These are phyloP conservation scores for Astreopora myriophthalma DNA, from an alignment of 64 coral and sea anemone species.

Conservation along the genomic window DNA sequence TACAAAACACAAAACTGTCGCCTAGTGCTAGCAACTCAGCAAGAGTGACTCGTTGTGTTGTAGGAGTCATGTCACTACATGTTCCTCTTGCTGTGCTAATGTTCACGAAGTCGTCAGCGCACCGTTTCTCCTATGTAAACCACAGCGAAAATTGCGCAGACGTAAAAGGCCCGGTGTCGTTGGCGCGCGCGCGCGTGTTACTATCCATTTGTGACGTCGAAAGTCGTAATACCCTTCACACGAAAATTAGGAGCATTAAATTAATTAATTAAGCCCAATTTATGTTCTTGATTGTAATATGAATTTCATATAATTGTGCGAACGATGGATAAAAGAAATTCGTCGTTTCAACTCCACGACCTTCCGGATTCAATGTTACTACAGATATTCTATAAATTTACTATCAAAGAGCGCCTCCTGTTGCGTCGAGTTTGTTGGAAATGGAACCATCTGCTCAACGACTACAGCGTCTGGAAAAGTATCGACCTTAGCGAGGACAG, in stretches of 20 bases:
- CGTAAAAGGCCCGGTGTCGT: too few species aligned
- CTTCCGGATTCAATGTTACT: constrained; percentile 65
- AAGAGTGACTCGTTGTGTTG: too few species aligned
- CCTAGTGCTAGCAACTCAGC: too few species aligned
- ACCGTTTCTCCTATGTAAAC: too few species aligned
- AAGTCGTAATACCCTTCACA: neutral
- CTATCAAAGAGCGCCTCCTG: constrained; percentile 38
- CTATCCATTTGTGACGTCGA: constrained; percentile 3
- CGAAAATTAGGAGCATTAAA: neutral
- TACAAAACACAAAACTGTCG: too few species aligned
- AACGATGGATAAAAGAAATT: neutral
- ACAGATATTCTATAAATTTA: constrained; percentile 37
- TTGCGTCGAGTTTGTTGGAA: constrained; percentile 74
- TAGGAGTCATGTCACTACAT: too few species aligned
- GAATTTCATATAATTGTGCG: neutral
- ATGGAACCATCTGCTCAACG: constrained; percentile 65
- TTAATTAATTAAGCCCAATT: neutral
- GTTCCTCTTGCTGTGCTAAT: too few species aligned
- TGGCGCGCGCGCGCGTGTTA: too few species aligned
- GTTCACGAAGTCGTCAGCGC: too few species aligned
- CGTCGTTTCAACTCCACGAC: constrained; percentile 3
- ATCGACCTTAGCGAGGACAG: constrained; percentile 65
- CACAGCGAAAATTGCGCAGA: too few species aligned
- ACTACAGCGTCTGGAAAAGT: constrained; percentile 76
- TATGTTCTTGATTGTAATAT: neutral